These are phyloP conservation scores for Mesocentrotus franciscanus DNA, from an alignment of 53 echinoderm and acorn worm species.

Conservation along the genomic window DNA sequence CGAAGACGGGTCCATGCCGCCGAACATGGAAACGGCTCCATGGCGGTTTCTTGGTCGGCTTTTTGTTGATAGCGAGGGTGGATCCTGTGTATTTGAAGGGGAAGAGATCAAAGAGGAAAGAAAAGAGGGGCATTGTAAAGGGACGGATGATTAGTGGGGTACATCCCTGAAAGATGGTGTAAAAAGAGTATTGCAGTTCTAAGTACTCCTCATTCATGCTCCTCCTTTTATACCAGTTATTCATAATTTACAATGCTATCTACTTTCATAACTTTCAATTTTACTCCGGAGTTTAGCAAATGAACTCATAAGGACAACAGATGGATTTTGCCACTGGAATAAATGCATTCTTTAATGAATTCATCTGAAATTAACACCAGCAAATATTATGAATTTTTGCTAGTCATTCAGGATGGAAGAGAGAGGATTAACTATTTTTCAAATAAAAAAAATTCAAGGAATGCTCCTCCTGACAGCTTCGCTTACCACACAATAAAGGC, in stretches of 20 bases:
- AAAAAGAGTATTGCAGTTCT: no score
- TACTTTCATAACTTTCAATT: not conserved
- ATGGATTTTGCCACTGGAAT: not conserved
- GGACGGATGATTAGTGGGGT: not conserved
- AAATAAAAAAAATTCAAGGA: not conserved
- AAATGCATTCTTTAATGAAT: not conserved
- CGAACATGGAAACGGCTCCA: constrained; percentile 87
- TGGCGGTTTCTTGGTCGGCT: constrained; percentile 71
- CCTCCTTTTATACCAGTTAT: no score
- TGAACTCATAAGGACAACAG: not conserved
- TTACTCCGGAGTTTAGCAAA: not conserved
- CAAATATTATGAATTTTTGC: not conserved
- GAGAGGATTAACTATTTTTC: not conserved
- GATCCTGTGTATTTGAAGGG: constrained; percentile 23
- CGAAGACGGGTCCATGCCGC: constrained; percentile 77
- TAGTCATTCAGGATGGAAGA: not conserved
- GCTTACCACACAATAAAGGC: not conserved
- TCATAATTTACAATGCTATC: not conserved
- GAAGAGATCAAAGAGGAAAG: constrained; percentile 21
- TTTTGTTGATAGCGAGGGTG: constrained; percentile 33
- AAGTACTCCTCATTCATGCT: no score
- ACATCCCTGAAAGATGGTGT: not conserved
- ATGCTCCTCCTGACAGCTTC: not conserved
- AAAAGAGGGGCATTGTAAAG: constrained; percentile 19
- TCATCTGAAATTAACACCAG: not conserved